These are phyloP conservation scores for Neolamprologus cancellatus DNA, from an alignment of 2,113 vertebrate genomes.

Conservation along the genomic window DNA sequence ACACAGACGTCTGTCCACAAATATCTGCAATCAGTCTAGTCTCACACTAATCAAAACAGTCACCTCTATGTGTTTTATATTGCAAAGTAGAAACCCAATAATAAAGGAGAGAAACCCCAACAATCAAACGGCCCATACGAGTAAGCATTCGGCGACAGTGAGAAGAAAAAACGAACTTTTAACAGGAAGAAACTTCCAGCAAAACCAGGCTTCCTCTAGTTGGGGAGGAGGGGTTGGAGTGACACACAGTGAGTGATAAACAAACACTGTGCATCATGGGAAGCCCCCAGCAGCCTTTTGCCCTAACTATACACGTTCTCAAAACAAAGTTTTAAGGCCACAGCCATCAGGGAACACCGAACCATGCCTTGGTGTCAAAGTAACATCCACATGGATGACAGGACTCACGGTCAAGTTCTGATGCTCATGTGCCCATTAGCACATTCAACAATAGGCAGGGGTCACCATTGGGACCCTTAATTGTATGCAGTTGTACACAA, in stretches of 20 bases:
- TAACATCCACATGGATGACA: background rate
- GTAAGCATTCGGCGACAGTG: background rate
- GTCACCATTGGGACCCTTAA: background rate
- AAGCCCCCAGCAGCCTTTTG: background rate
- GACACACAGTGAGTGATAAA: background rate
- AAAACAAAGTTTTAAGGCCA: background rate
- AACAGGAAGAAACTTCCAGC: background rate
- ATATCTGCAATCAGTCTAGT: background rate
- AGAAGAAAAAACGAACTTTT: fast-evolving
- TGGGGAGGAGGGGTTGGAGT: background rate
- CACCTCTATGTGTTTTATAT: fast-evolving
- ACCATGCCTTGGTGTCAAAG: background rate
- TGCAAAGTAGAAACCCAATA: background rate
- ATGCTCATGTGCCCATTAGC: background rate
- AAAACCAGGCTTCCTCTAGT: background rate
- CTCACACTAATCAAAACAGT: background rate
- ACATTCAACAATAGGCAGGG: fast-evolving
- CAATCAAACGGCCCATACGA: background rate
- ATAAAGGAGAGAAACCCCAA: background rate
- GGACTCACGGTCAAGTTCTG: background rate
- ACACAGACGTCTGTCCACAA: background rate
- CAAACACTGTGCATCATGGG: background rate
- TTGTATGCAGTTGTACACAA: background rate
- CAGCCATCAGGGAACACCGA: fast-evolving
- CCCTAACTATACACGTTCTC: fast-evolving